Base-by-base conservation (phyloP, 2,888 invertebrate genomes). In the Ornithoptera alexandrae region DNA sequence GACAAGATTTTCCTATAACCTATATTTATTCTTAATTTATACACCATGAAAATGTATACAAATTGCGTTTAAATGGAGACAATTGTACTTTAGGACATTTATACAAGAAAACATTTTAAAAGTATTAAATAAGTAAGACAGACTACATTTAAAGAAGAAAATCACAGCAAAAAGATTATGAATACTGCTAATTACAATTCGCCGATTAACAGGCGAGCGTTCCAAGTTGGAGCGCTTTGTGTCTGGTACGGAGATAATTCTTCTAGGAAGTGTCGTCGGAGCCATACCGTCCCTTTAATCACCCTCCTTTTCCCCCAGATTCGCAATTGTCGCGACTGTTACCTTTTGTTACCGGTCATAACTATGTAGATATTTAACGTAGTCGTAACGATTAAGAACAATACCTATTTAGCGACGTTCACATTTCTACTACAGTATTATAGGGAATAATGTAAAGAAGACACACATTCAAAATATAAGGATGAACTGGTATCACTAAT, bases 191-290 rank as follows among this genome's bases (percentile, higher is more conserved):
- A 86, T 87, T 85, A 84, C 73, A 75, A 82, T 80, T 75, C 75
- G 71, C 77, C 81, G 80, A 86, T 87, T 86, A 83, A 75, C 69
- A 70, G 68, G 72, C 68, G 72, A 75, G 82, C 82, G 78, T 79
- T 70, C 63, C 71, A 68, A 74, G 72, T 72, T 68, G 77, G 83
- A 46, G 81, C 85, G 72, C 70, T 67, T 79, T 79, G 90, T 89
- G 77, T 82, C 89, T 83, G 90, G 89, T 74, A 90, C 90, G 81
- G 72, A 57, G 62, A 67, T 64, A 72, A 71, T 76, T 78, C 77
- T 84, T 83, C 81, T 82, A 80, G 79, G 76, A 83, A 84, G 74
- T 79, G 78, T 81, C 78, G 78, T 80, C 73, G 18, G 8, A 74
- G 59, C 71, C 53, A 71, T 62, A 53, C 62, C 68, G 76, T 74